Conservation (phyloP, 2,797 vertebrate genomes). For the Lophius americanus region DNA sequence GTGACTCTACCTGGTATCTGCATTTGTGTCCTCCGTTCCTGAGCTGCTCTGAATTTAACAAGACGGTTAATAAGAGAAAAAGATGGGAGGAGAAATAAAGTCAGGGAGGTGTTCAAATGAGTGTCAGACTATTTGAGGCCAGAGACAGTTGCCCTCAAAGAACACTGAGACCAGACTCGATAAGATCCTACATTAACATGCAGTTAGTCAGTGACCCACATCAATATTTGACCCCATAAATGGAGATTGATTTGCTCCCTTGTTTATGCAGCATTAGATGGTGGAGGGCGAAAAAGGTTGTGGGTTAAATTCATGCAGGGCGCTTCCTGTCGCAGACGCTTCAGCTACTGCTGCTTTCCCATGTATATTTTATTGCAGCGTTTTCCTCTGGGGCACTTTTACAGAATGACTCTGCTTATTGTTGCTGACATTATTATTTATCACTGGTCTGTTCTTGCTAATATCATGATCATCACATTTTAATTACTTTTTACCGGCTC, state of each 20-base stretch:
- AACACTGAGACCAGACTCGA: background rate
- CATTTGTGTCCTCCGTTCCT: no score
- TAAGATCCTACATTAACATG: slow-evolving; percentile 9
- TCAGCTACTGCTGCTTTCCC: slow-evolving; percentile 6
- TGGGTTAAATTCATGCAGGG: slow-evolving; percentile 11
- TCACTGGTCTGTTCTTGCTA: background rate
- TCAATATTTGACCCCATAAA: slow-evolving; percentile 29
- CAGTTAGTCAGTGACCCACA: slow-evolving; percentile 11
- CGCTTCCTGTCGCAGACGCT: background rate
- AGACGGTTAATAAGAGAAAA: no score
- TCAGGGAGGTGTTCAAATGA: background rate
- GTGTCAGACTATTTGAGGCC: background rate
- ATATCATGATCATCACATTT: background rate
- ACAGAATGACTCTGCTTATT: background rate
- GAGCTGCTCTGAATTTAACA: no score
- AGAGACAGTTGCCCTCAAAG: background rate
- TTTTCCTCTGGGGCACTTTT: background rate
- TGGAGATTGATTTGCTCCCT: slow-evolving; percentile 24
- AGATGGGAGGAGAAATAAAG: no score
- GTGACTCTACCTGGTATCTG: no score
- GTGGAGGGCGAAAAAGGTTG: background rate
- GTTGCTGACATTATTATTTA: background rate
- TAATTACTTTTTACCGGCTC: background rate
- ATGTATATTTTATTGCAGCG: background rate
- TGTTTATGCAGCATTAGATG: slow-evolving; percentile 16